Conservation (phyloP, 2,113 vertebrate species). For the Elachura formosa region DNA sequence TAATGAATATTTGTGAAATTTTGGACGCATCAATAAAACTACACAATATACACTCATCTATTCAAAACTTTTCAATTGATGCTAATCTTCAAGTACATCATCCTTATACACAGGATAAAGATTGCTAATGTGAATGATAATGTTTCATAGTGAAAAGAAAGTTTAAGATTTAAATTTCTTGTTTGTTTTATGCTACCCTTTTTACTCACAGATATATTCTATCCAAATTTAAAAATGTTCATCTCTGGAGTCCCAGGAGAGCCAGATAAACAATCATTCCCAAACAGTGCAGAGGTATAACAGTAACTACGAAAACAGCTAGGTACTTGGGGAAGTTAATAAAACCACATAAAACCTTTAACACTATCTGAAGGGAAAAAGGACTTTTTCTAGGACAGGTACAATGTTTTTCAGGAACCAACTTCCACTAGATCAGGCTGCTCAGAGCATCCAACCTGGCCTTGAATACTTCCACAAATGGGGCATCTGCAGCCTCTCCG, state of each 20-base stretch:
- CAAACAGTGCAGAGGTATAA: background rate
- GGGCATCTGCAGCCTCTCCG: background rate
- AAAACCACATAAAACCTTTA: background rate
- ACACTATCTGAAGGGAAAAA: background rate
- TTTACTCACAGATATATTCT: background rate
- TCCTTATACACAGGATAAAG: background rate
- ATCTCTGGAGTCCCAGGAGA: background rate
- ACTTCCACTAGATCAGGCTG: background rate
- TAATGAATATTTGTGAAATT: conserved; percentile 66
- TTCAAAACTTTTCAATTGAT: conserved; percentile 43
- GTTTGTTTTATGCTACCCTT: background rate
- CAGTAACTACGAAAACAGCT: background rate
- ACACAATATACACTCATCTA: conserved; percentile 53
- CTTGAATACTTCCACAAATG: background rate
- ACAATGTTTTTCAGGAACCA: background rate
- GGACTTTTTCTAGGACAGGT: background rate
- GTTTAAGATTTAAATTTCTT: background rate
- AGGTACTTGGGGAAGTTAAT: background rate
- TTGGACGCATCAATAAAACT: conserved; percentile 36
- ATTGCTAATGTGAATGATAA: background rate
- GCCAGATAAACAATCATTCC: background rate
- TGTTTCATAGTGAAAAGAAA: background rate
- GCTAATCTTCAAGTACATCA: conserved; percentile 24
- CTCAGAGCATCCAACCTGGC: background rate
- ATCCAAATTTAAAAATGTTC: background rate